Evolutionary conservation across 53 echinoderm and acorn worm genomes (phyloP).

Genomic region (Astropecten irregularis): DNA sequence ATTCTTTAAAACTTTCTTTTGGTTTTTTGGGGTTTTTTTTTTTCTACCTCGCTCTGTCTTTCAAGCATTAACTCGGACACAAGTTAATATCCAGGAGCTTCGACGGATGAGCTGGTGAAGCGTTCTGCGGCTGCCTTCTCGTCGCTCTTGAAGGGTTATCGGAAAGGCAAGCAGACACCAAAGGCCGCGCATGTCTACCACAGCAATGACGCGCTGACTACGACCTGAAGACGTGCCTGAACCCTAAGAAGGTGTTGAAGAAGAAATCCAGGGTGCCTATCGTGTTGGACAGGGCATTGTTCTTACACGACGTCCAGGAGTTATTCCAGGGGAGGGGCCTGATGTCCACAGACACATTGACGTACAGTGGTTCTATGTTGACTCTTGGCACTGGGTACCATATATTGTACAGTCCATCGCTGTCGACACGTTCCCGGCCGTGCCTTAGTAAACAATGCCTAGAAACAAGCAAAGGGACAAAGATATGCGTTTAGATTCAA

Average conservation of each 20-base stretch:
- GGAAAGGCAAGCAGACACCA: too few relatives aligned
- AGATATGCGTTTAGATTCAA: too few relatives aligned
- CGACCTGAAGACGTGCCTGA: conserved; percentile 35
- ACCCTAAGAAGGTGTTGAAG: conserved; percentile 47
- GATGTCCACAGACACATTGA: conserved; percentile 85
- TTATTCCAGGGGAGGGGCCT: conserved; percentile 67
- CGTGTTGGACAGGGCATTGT: conserved; percentile 31
- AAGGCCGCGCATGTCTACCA: too few relatives aligned
- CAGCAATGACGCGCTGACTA: too few relatives aligned
- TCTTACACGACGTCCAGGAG: conserved; percentile 69
- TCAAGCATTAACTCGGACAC: too few relatives aligned
- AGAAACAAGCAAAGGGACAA: background rate
- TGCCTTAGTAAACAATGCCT: conserved; percentile 79
- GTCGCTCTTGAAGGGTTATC: too few relatives aligned
- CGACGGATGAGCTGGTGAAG: too few relatives aligned
- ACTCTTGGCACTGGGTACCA: conserved; percentile 58
- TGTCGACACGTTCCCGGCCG: conserved; percentile 59
- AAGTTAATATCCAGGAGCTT: too few relatives aligned
- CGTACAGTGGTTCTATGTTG: conserved; percentile 66
- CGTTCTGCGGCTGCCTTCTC: too few relatives aligned
- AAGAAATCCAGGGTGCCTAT: conserved; percentile 34
- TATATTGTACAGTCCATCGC: conserved; percentile 83
- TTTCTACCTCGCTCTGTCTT: too few relatives aligned
- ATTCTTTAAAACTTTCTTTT: too few relatives aligned
- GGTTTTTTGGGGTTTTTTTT: too few relatives aligned